A percentile compares a stretch with the other conserved stretches of the same genome.
Evolutionary conservation across 1,140 invertebrate species (phyloP).

Genomic region (Thaumatotibia leucotreta): DNA sequence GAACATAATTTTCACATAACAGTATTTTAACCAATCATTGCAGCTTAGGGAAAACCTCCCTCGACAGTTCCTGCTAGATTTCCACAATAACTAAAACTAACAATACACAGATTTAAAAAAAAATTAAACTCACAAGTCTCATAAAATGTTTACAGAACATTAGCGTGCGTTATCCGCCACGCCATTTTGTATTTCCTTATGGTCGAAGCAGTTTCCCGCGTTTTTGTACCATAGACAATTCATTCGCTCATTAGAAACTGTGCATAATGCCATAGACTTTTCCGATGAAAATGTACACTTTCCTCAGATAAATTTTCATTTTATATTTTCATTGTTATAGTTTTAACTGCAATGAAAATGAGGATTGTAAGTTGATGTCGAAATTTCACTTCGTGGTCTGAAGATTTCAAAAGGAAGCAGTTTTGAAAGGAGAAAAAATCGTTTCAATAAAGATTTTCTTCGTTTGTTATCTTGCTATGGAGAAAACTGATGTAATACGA

Average conservation of each 20-base stretch:
- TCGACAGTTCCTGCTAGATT: no score
- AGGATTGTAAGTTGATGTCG: no score
- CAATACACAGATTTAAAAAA: background rate
- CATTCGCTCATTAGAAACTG: constrained; percentile 50
- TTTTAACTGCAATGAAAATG: background rate
- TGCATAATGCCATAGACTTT: constrained; percentile 15
- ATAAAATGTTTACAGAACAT: background rate
- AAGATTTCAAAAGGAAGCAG: no score
- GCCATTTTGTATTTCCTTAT: constrained; percentile 64
- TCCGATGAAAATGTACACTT: background rate
- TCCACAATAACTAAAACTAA: background rate
- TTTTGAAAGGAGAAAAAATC: no score
- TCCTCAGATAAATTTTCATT: background rate
- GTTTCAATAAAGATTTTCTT: no score
- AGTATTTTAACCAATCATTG: no score
- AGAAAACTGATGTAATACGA: no score
- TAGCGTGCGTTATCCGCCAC: constrained; percentile 30
- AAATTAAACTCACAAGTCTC: background rate
- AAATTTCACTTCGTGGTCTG: no score
- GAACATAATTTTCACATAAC: no score
- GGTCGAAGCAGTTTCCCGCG: constrained; percentile 43
- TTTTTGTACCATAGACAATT: constrained; percentile 45
- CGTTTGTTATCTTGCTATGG: no score
- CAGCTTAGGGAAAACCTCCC: no score
- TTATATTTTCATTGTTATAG: background rate